Conservation (phyloP, 2,888 invertebrate genomes). For the Sesamia inferens region DNA sequence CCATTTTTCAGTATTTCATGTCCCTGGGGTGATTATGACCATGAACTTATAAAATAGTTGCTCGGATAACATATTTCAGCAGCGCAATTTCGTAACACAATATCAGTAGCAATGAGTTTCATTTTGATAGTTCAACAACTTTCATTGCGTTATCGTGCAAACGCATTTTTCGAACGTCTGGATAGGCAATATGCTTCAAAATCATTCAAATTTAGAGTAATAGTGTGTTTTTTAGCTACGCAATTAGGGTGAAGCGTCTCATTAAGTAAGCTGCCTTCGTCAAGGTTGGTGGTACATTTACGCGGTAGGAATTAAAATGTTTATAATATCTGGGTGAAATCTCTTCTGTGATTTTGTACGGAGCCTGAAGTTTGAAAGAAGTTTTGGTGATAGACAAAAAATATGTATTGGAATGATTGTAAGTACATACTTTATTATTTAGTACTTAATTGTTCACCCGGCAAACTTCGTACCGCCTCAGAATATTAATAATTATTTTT, state of each 20-base stretch:
- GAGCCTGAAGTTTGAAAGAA: neutral
- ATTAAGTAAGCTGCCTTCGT: slow-evolving; percentile 25
- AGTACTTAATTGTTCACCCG: neutral
- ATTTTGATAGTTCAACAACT: too few species aligned
- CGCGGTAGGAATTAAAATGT: neutral
- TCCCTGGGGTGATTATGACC: slow-evolving; percentile 11
- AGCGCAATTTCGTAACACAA: too few species aligned
- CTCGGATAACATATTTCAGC: slow-evolving; percentile 42
- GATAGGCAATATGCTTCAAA: too few species aligned
- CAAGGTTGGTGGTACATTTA: slow-evolving; percentile 8
- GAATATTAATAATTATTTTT: neutral
- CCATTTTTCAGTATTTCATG: slow-evolving; percentile 24
- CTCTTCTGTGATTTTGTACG: neutral
- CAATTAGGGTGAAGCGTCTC: neutral
- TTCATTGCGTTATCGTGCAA: too few species aligned
- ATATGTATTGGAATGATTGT: slow-evolving; percentile 36
- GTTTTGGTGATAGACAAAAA: neutral
- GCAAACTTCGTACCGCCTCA: neutral
- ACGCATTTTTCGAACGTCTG: too few species aligned
- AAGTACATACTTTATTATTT: slow-evolving; percentile 8
- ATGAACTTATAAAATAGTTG: slow-evolving; percentile 32
- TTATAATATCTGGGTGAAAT: neutral
- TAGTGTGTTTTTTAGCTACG: too few species aligned
- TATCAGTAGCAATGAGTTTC: too few species aligned
- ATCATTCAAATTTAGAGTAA: too few species aligned